Evolutionary conservation across 37 sponge, comb jelly and placozoan species (phyloP).

Genomic region (Lycopodina hypogea): DNA sequence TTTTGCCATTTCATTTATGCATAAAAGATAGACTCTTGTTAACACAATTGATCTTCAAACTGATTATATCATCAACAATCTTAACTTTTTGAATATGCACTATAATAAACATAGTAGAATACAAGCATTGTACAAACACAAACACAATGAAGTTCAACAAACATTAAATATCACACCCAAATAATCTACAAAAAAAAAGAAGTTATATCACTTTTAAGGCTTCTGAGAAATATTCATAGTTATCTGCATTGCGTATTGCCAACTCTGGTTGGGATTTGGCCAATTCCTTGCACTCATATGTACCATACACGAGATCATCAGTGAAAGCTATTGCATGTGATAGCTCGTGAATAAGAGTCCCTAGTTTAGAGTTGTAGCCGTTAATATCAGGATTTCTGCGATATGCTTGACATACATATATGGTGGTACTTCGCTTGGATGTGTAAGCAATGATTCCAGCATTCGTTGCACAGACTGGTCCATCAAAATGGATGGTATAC

Average conservation of each 20-base stretch:
- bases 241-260: background rate
- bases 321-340: background rate
- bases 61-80: too few species aligned
- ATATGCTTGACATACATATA: background rate
- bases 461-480: background rate
- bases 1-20: too few species aligned
- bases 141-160: too few species aligned
- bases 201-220: too few species aligned
- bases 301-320: background rate
- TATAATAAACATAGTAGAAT: too few species aligned
- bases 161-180: too few species aligned
- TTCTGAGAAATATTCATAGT: slow-evolving; percentile 3
- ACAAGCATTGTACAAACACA: too few species aligned
- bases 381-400: background rate
- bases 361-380: background rate
- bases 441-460: background rate
- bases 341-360: background rate
- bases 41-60: too few species aligned
- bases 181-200: too few species aligned
- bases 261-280: background rate
- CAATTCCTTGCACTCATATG: background rate
- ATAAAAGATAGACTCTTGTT: too few species aligned
- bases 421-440: background rate
- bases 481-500: background rate
- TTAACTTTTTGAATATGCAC: too few species aligned